Evolutionary conservation across 2,113 vertebrate genomes (phyloP).

Genomic region (Psilopsiagon aymara): DNA sequence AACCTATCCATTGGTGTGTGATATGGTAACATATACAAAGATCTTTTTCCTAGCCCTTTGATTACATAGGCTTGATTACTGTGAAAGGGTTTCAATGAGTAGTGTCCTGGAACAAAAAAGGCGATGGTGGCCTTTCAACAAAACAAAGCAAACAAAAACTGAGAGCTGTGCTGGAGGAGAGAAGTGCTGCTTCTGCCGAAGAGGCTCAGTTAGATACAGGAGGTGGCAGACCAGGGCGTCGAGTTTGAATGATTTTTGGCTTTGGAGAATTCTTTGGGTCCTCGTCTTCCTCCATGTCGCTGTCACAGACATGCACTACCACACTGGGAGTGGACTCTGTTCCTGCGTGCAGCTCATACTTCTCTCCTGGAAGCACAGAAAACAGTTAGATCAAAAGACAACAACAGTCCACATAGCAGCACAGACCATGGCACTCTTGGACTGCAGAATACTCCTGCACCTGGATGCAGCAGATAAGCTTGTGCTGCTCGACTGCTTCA

Average conservation of each 20-base stretch:
- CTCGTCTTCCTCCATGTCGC: conserved; percentile 83
- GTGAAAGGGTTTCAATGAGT: conserved; percentile 66
- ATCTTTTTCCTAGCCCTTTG: conserved; percentile 79
- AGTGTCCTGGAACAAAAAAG: conserved; percentile 70
- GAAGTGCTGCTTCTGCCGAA: conserved; percentile 9
- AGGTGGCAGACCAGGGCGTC: conserved; percentile 82
- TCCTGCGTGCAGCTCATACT: conserved; percentile 87
- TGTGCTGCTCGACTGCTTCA: neutral
- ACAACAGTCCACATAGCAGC: neutral
- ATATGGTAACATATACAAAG: conserved; percentile 65
- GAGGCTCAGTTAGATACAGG: conserved; percentile 82
- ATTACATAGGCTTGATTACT: conserved; percentile 72
- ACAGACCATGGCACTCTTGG: neutral
- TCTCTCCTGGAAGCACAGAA: conserved; percentile 80
- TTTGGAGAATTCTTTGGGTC: conserved; percentile 86
- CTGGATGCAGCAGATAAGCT: neutral
- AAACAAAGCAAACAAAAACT: conserved; percentile 56
- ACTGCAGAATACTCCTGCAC: neutral
- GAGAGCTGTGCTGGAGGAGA: conserved; percentile 69
- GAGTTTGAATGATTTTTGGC: conserved; percentile 89
- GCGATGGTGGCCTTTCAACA: conserved; percentile 60
- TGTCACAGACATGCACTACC: conserved; percentile 88
- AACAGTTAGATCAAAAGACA: neutral
- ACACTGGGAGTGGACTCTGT: conserved; percentile 89
- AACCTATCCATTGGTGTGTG: conserved; percentile 41